A percentile compares a stretch with the other conserved stretches of the same genome.
Evolutionary conservation across 2,797 vertebrate genomes (phyloP).

Genomic region (Ceyx erithaca): DNA sequence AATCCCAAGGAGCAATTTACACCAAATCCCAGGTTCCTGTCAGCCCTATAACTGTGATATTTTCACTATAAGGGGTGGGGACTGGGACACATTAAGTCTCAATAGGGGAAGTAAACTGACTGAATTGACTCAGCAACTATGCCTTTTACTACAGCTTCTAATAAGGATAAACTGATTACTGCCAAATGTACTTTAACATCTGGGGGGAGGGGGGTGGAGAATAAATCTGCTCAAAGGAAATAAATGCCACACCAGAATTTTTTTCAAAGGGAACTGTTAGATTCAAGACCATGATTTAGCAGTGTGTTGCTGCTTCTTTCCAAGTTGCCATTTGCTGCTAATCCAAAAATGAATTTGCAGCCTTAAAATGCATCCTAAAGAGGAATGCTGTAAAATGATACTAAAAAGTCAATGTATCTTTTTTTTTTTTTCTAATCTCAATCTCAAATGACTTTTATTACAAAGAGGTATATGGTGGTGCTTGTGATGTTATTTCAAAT

Average conservation of each 20-base stretch:
- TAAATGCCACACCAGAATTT: conserved; percentile 18
- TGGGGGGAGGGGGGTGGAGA: neutral
- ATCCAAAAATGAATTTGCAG: conserved; percentile 5
- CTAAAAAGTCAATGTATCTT: neutral
- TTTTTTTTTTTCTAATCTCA: conserved; percentile 5
- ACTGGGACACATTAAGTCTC: conserved; percentile 79
- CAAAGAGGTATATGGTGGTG: neutral
- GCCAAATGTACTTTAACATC: conserved; percentile 75
- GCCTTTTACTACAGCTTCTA: conserved; percentile 83
- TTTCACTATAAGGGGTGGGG: conserved; percentile 92
- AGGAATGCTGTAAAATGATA: neutral
- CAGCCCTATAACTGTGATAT: conserved; percentile 91
- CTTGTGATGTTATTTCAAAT: conserved; percentile 49
- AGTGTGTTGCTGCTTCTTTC: neutral
- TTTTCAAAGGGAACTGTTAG: conserved; percentile 5
- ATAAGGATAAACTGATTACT: conserved; percentile 82
- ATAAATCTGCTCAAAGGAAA: conserved; percentile 47
- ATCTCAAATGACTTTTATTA: conserved; percentile 23
- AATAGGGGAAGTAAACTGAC: conserved; percentile 73
- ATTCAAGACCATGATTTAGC: neutral
- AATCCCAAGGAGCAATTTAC: conserved; percentile 86
- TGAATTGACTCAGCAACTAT: conserved; percentile 89
- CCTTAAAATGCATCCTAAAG: conserved; percentile 42
- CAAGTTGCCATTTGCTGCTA: neutral
- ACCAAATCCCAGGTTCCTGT: conserved; percentile 86